A percentile compares a stretch with the other conserved stretches of the same genome.
These are phyloP conservation scores for Poliocrania exsul DNA, from an alignment of 2,797 vertebrate species.

Conservation along the genomic window DNA sequence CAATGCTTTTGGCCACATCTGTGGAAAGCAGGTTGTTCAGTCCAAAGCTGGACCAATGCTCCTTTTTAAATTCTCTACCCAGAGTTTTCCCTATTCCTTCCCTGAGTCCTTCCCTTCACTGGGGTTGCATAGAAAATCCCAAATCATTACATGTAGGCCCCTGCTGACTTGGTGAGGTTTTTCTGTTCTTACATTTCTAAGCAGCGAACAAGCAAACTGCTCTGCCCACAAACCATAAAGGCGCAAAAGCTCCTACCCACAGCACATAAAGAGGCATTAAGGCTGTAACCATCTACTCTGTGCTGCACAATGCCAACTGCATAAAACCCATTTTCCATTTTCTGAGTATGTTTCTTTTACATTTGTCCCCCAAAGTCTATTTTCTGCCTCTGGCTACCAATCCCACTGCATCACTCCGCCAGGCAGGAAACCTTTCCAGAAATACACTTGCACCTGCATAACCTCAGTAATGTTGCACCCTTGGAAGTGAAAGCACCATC, in stretches of 20 bases:
- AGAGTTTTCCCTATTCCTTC: slow-evolving; percentile 10
- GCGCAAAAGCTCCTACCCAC: neutral
- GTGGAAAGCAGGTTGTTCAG: slow-evolving; percentile 21
- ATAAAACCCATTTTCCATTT: neutral
- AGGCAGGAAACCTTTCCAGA: slow-evolving; percentile 14
- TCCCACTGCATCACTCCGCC: neutral
- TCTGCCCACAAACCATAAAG: neutral
- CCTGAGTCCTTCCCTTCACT: neutral
- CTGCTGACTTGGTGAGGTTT: neutral
- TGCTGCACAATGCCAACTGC: neutral
- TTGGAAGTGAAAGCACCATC: slow-evolving; percentile 46
- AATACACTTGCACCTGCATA: slow-evolving; percentile 42
- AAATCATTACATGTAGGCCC: neutral
- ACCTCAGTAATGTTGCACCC: slow-evolving; percentile 24
- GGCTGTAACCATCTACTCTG: neutral
- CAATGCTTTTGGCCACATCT: neutral
- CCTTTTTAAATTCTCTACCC: neutral
- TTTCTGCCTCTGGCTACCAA: slow-evolving; percentile 27
- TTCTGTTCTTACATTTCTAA: neutral
- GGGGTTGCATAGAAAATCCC: neutral
- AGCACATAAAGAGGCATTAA: neutral
- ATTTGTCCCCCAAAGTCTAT: neutral
- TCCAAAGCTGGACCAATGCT: neutral
- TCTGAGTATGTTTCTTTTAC: neutral
- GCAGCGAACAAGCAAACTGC: neutral